Evolutionary conservation across 2,113 vertebrate genomes (phyloP).

Genomic region (Misgurnus mizolepis): DNA sequence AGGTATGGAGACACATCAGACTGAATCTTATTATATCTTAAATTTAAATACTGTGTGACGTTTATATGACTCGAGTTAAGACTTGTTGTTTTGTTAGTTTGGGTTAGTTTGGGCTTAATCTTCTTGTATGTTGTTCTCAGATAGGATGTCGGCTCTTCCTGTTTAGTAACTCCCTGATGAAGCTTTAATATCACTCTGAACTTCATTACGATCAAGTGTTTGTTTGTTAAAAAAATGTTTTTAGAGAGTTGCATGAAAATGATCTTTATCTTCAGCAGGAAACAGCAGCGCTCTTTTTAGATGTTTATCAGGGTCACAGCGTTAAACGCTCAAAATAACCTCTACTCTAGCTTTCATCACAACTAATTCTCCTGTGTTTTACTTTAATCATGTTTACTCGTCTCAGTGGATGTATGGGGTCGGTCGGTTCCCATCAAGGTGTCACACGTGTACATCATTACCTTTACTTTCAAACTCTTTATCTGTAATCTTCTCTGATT

Average conservation of each 20-base stretch:
- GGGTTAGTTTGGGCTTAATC: background rate
- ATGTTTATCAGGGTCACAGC: no score
- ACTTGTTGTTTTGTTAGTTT: background rate
- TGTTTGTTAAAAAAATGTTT: no score
- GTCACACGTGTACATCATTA: no score
- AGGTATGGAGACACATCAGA: slow-evolving; percentile 38
- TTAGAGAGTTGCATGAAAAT: no score
- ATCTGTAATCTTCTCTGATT: background rate
- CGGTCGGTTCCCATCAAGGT: background rate
- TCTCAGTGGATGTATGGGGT: no score
- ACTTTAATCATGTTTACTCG: no score
- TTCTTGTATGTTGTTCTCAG: background rate
- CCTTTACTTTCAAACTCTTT: background rate
- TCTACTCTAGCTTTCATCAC: no score
- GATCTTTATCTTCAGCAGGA: no score
- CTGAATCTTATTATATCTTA: no score
- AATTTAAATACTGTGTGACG: background rate
- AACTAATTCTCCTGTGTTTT: no score
- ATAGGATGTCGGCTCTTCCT: slow-evolving; percentile 43
- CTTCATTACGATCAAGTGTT: background rate
- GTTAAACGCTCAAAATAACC: no score
- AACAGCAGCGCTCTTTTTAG: no score
- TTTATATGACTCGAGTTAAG: background rate
- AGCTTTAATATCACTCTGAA: background rate
- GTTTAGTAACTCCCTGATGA: slow-evolving; percentile 25